These are phyloP conservation scores for Solenopsis invicta DNA, from an alignment of 1,140 invertebrate genomes.

Conservation along the genomic window DNA sequence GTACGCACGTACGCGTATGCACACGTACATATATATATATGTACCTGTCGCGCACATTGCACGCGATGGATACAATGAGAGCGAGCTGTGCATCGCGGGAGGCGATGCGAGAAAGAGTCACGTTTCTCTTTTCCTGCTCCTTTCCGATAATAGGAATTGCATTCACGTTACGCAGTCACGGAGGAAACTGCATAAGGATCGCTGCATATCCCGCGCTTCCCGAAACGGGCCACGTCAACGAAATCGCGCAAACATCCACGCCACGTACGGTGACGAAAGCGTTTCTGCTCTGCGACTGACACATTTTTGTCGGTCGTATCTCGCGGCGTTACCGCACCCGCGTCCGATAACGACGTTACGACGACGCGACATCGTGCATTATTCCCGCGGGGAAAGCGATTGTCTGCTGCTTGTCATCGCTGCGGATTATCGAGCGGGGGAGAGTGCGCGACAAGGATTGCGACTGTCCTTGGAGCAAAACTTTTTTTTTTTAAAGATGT, in stretches of 20 bases:
- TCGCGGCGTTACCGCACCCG: not conserved
- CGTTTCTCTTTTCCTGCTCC: slow-evolving; percentile 57
- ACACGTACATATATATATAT: not conserved
- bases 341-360: not conserved
- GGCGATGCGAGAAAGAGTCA: slow-evolving; percentile 64
- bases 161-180: slow-evolving; percentile 50
- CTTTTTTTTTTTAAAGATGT: too few species aligned
- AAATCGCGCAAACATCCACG: slow-evolving; percentile 36
- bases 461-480: not conserved
- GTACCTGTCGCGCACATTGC: slow-evolving; percentile 1
- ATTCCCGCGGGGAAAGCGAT: slow-evolving; percentile 10
- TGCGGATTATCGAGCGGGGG: not conserved
- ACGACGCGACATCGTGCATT: slow-evolving; percentile 34
- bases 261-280: slow-evolving; percentile 23
- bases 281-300: slow-evolving; percentile 41
- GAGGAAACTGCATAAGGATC: not conserved
- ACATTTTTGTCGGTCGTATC: slow-evolving; percentile 23
- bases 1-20: not conserved
- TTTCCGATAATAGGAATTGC: slow-evolving; percentile 67
- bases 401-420: not conserved
- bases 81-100: not conserved
- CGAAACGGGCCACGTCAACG: slow-evolving; percentile 40
- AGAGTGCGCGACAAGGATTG: not conserved
- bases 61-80: not conserved
- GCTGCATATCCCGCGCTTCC: not conserved